These are phyloP conservation scores for Cataglyphis albicans DNA, from an alignment of 2,888 invertebrate species.

Conservation along the genomic window DNA sequence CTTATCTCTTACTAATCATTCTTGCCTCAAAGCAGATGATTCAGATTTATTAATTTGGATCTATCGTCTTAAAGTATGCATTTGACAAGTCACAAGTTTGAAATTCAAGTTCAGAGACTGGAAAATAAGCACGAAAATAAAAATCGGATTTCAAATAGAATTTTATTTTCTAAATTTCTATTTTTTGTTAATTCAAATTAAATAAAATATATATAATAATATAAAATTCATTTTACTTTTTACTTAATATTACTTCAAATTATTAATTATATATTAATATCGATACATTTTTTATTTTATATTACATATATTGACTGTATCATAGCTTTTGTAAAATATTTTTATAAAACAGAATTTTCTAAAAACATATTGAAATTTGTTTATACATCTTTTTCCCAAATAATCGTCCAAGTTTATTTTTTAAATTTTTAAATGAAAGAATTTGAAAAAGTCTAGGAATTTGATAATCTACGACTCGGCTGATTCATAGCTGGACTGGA, in stretches of 20 bases:
- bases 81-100: not conserved
- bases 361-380: not conserved
- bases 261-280: not conserved
- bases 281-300: not conserved
- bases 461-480: conserved; percentile 73
- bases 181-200: not conserved
- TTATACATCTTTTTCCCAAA: not conserved
- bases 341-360: not conserved
- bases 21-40: conserved; percentile 86
- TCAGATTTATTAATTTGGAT: conserved; percentile 81
- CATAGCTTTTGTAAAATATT: not conserved
- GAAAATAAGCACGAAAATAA: not conserved
- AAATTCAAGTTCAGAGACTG: not conserved
- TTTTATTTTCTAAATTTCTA: not conserved
- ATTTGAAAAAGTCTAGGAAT: conserved; percentile 53
- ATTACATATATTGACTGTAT: not conserved
- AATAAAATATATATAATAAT: not conserved
- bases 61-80: conserved; percentile 83
- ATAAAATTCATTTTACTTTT: not conserved
- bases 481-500: conserved; percentile 86
- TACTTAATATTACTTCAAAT: not conserved
- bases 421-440: not conserved
- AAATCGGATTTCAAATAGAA: not conserved
- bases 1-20: conserved; percentile 79
- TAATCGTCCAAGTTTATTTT: conserved; percentile 2